Evolutionary conservation across 2,797 vertebrate species (phyloP), one percentile per base, ranked within the genome.

Genomic region (Echiichthys vipera): DNA sequence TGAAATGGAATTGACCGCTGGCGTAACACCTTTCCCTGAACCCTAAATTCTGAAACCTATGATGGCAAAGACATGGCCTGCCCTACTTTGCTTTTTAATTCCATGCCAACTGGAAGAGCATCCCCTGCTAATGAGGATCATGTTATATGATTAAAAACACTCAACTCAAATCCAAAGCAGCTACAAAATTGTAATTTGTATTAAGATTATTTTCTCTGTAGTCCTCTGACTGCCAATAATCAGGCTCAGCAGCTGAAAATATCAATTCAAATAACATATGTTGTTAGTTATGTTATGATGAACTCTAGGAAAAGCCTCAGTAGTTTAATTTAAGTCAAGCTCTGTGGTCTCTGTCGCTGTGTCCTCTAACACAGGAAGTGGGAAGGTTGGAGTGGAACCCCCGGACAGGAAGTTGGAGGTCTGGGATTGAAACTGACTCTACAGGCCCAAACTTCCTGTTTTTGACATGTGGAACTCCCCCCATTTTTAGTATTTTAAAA

Each of bases 391-490:
- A 72, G 73, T 80, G 76, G 69, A 77, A 83, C 79, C 49, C 66
- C 62, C 37, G 69, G 83, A 91, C 86, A 91, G 93, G 94, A 95
- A 94, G 87, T 71, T 79, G 65, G 65, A 89, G 78, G 88, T 70
- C 88, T 84, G 78, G 87, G 88, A 91, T 92, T 53, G 75, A 81
- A 84, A 86, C 90, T 90, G 91, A 92, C 86, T 94, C 86, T 84
- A 90, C 87, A 93, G 86, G 77, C 59, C 73, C 56, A 78, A 76
- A 77, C 85, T 93, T 95, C 93, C 92, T 94, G 93, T 94, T 94
- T 93, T 94, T 93, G 88, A 93, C 88, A 91, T 91, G 85, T 87
- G 88, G 88, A 88, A 93, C 91, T 92, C 93, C 92, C 90, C 89
- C 71, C 72, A 20, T 84, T 91, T 92, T 89, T 54, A 81, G 73